These are phyloP conservation scores for Rousettus leschenaultii DNA, from an alignment of 2,113 vertebrate genomes.

Conservation along the genomic window DNA sequence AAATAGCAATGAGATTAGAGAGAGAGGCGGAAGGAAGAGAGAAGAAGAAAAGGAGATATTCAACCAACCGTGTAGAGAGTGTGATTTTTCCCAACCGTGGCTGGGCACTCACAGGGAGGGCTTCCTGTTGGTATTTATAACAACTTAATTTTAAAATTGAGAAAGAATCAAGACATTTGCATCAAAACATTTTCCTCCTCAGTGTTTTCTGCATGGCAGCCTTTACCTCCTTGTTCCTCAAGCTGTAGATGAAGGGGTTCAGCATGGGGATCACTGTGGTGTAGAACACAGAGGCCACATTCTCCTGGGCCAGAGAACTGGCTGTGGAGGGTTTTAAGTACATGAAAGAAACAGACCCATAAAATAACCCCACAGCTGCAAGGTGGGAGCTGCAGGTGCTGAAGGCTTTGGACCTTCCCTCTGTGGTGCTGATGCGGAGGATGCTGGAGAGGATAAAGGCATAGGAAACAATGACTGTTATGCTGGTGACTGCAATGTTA, in stretches of 20 bases:
- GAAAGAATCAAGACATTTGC: neutral
- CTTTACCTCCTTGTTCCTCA: slow-evolving; percentile 79
- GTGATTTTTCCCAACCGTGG: fast-evolving
- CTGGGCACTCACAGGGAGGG: neutral
- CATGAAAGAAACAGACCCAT: slow-evolving; percentile 63
- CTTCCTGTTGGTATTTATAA: neutral
- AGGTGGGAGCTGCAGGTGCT: slow-evolving; percentile 80
- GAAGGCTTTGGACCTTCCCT: slow-evolving; percentile 73
- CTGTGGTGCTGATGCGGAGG: slow-evolving; percentile 55
- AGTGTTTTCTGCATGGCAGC: slow-evolving; percentile 48
- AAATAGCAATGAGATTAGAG: neutral
- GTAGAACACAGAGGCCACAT: slow-evolving; percentile 74
- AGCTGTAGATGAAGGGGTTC: slow-evolving; percentile 76
- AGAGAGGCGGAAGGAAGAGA: neutral
- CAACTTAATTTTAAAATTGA: neutral
- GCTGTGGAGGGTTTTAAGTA: slow-evolving; percentile 71
- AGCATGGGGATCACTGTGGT: slow-evolving; percentile 76
- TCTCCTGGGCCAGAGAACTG: slow-evolving; percentile 68
- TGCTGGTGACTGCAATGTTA: slow-evolving; percentile 61
- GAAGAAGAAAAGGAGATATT: neutral
- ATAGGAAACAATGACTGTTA: slow-evolving; percentile 71
- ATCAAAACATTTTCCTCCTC: neutral
- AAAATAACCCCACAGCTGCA: slow-evolving; percentile 68
- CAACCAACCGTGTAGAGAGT: neutral
- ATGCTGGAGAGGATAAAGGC: slow-evolving; percentile 67